Evolutionary conservation across 37 sponge, comb jelly and placozoan genomes (phyloP).

Genomic region (Tethya wilhelma): DNA sequence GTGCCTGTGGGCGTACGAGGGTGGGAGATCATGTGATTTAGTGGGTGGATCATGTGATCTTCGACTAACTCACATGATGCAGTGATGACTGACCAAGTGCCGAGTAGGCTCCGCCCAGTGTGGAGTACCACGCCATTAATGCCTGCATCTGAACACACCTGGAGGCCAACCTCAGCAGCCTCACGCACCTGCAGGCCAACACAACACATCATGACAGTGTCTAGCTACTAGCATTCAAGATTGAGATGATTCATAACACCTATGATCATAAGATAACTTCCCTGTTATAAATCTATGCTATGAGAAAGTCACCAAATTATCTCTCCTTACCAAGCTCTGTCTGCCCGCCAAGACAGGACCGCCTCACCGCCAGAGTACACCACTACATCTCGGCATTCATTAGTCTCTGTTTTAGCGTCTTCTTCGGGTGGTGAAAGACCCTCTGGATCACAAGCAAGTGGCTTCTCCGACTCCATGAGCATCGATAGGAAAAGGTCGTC

Average conservation of each 20-base stretch:
- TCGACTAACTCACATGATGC: slow-evolving; percentile 53
- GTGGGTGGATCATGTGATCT: background rate
- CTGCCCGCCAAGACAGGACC: slow-evolving; percentile 16
- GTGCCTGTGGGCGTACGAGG: slow-evolving; percentile 38
- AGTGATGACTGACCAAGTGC: slow-evolving; percentile 60
- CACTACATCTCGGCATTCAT: too few relatives aligned
- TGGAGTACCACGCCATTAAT: slow-evolving; percentile 81
- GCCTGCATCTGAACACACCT: slow-evolving; percentile 32
- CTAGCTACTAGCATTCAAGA: background rate
- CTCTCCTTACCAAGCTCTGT: slow-evolving; percentile 6
- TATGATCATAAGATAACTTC: too few relatives aligned
- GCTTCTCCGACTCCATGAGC: too few relatives aligned
- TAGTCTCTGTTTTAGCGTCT: too few relatives aligned
- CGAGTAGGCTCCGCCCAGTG: slow-evolving; percentile 87
- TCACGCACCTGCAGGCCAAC: background rate
- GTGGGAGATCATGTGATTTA: background rate
- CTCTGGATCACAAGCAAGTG: too few relatives aligned
- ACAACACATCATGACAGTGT: too few relatives aligned
- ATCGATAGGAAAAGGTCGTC: too few relatives aligned
- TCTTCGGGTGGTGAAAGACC: too few relatives aligned
- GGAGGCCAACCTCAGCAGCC: background rate
- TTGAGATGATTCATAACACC: background rate
- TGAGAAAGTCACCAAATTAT: too few relatives aligned
- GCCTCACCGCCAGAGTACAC: background rate
- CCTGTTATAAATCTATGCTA: too few relatives aligned